These are phyloP conservation scores for Lasius fuliginosus DNA, from an alignment of 2,888 invertebrate species.

Conservation along the genomic window DNA sequence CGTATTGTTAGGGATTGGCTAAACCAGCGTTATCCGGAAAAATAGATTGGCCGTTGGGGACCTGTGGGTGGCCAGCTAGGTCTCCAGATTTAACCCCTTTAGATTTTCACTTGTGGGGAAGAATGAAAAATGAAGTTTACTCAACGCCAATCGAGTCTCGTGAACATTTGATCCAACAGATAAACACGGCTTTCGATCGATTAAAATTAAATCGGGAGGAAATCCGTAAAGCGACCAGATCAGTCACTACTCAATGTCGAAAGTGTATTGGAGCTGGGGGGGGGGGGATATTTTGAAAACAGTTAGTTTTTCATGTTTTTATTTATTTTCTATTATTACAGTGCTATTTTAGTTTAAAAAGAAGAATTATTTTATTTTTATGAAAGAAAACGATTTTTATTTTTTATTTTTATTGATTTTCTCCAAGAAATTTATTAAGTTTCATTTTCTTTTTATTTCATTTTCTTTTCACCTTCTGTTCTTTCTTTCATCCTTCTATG, in stretches of 20 bases:
- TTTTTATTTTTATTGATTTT: neutral
- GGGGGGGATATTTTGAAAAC: neutral
- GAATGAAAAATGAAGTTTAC: neutral
- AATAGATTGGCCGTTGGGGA: neutral
- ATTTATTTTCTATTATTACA: neutral
- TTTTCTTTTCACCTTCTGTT: neutral
- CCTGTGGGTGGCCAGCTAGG: neutral
- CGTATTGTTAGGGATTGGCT: neutral
- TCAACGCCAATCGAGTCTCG: neutral
- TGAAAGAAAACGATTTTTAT: neutral
- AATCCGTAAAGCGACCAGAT: neutral
- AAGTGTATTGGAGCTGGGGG: neutral
- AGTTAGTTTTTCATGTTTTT: neutral
- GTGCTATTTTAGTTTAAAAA: slow-evolving; percentile 2
- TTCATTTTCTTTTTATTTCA: neutral
- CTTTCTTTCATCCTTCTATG: neutral
- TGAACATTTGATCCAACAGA: slow-evolving; percentile 2
- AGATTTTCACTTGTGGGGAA: neutral
- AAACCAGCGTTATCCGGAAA: neutral
- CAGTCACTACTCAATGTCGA: neutral
- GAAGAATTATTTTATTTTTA: neutral
- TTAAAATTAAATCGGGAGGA: no score
- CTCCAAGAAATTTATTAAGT: neutral
- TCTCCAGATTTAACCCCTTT: neutral
- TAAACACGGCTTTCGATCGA: neutral